phyloP scores from a whole-genome alignment of 1,140 invertebrate species.

The Camponotus floridanus region DNA sequence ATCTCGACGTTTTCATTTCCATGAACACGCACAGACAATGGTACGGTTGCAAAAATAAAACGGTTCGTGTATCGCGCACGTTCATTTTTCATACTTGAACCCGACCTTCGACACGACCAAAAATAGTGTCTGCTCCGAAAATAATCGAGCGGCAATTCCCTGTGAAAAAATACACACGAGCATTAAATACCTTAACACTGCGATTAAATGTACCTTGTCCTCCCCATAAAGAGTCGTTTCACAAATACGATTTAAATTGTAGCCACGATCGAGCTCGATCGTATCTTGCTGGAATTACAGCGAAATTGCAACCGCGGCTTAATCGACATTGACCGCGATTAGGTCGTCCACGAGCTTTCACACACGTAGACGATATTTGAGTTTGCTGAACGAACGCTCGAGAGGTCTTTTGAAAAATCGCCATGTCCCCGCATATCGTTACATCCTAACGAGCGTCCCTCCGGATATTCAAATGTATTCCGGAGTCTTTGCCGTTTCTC shows the following conservation, averaged over 20 bases:
- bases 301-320: slow-evolving; percentile 27
- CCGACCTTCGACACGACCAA: slow-evolving; percentile 23
- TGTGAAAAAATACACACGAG: not conserved
- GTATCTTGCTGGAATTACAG: slow-evolving; percentile 7
- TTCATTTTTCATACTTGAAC: slow-evolving; percentile 48
- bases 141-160: slow-evolving; percentile 5
- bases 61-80: not conserved
- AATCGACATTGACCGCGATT: slow-evolving; percentile 25
- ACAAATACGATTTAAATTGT: not conserved
- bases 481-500: not conserved
- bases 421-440: slow-evolving; percentile 11
- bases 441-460: slow-evolving; percentile 15
- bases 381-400: not conserved
- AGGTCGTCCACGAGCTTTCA: slow-evolving; percentile 1
- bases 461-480: not conserved
- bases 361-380: slow-evolving; percentile 20
- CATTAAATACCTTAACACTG: not conserved
- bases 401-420: slow-evolving; percentile 18
- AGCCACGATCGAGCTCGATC: not conserved
- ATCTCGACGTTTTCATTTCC: slow-evolving; percentile 37
- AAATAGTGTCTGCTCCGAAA: slow-evolving; percentile 27
- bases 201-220: not conserved
- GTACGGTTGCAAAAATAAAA: not conserved
- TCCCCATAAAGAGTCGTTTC: not conserved
- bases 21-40: slow-evolving; percentile 10